phyloP scores from a whole-genome alignment of 1,140 invertebrate genomes.

The Dreissena polymorpha region DNA sequence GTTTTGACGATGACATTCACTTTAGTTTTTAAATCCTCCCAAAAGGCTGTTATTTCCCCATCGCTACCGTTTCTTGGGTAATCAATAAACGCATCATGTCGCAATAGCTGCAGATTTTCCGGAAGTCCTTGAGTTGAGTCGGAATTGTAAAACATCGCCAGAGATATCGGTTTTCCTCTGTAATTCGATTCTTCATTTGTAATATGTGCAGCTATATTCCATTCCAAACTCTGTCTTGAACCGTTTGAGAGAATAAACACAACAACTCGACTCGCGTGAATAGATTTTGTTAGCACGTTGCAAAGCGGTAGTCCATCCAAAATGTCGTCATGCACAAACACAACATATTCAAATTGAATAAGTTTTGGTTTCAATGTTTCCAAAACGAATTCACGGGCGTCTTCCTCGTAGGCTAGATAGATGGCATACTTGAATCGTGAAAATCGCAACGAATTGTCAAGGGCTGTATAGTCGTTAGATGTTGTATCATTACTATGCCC shows the following conservation, averaged over 20 bases:
- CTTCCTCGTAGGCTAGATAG: neutral
- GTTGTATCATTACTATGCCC: neutral
- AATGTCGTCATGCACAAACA: conserved; percentile 1
- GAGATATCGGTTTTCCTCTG: too few relatives aligned
- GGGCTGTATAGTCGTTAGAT: neutral
- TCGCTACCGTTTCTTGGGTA: too few relatives aligned
- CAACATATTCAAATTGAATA: neutral
- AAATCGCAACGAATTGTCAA: neutral
- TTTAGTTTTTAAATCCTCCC: too few relatives aligned
- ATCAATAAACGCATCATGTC: too few relatives aligned
- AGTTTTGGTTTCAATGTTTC: neutral
- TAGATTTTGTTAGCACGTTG: neutral
- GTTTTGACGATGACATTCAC: too few relatives aligned
- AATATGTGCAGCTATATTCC: conserved; percentile 3
- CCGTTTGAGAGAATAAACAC: conserved; percentile 1
- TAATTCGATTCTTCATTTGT: too few relatives aligned
- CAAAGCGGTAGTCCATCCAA: neutral
- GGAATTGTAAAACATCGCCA: too few relatives aligned
- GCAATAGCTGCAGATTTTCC: too few relatives aligned
- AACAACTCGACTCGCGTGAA: neutral
- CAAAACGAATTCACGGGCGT: neutral
- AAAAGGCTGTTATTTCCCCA: too few relatives aligned
- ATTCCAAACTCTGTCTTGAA: neutral
- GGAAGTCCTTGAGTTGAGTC: too few relatives aligned
- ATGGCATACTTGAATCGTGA: neutral